A percentile compares a stretch with the other conserved stretches of the same genome.
These are phyloP conservation scores for Halictus rubicundus DNA, from an alignment of 1,140 invertebrate genomes.

Conservation along the genomic window DNA sequence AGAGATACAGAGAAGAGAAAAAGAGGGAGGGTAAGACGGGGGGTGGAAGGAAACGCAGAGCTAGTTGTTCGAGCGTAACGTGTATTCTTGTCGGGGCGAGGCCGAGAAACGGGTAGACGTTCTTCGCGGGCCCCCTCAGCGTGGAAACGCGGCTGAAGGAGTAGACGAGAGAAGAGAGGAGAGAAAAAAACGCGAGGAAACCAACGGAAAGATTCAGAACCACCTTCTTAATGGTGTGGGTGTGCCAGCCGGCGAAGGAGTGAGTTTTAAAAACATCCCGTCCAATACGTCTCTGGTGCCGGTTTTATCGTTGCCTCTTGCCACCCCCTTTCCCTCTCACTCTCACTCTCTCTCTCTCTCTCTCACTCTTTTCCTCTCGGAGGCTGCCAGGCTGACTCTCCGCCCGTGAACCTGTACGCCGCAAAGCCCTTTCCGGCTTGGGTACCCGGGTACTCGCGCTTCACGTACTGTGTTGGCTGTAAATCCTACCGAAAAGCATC, in stretches of 20 bases:
- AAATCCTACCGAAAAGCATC: slow-evolving; percentile 60
- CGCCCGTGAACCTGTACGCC: slow-evolving; percentile 42
- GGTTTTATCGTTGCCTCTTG: slow-evolving; percentile 60
- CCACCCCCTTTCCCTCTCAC: not conserved
- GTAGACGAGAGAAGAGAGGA: slow-evolving; percentile 5
- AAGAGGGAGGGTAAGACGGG: not conserved
- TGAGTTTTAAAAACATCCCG: slow-evolving; percentile 71
- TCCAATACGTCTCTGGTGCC: slow-evolving; percentile 53
- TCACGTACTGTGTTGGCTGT: slow-evolving; percentile 55
- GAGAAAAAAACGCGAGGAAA: not conserved
- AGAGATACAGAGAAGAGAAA: not conserved
- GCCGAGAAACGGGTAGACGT: slow-evolving; percentile 56
- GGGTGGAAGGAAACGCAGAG: slow-evolving; percentile 30
- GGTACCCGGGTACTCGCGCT: slow-evolving; percentile 47
- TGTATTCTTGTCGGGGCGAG: slow-evolving; percentile 69
- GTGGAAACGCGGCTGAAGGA: slow-evolving; percentile 25
- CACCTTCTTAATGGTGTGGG: slow-evolving; percentile 64
- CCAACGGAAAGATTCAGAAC: slow-evolving; percentile 37
- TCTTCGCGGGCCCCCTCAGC: slow-evolving; percentile 34
- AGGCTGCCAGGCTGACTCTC: slow-evolving; percentile 11
- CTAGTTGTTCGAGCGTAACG: slow-evolving; percentile 72
- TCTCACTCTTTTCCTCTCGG: not conserved
- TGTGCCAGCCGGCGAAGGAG: slow-evolving; percentile 56
- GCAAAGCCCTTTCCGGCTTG: slow-evolving; percentile 45
- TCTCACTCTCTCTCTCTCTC: too few relatives aligned